Conservation (phyloP, 2,888 invertebrate species). For the Palloptera scutellata region DNA sequence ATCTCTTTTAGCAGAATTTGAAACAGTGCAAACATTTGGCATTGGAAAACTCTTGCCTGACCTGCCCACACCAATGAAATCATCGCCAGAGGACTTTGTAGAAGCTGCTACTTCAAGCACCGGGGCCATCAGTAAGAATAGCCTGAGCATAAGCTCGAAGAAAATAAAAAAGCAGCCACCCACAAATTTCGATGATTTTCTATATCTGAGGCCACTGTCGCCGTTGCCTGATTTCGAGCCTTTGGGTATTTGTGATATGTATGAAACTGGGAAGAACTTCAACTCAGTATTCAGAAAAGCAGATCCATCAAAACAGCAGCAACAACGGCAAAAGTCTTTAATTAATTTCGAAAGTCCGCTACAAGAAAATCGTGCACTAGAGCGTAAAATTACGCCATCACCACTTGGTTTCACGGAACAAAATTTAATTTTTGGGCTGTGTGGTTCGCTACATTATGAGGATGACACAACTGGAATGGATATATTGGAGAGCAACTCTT, state of each 20-base stretch:
- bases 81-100: conserved; percentile 10
- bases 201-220: conserved; percentile 48
- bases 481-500: conserved; percentile 12
- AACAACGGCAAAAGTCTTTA: conserved; percentile 49
- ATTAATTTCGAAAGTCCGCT: conserved; percentile 63
- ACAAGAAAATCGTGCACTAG: conserved; percentile 48
- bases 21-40: too few species aligned
- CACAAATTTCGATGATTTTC: conserved; percentile 48
- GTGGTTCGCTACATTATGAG: conserved; percentile 61
- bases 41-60: conserved; percentile 34
- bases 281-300: conserved; percentile 9
- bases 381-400: conserved; percentile 48
- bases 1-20: conserved; percentile 29
- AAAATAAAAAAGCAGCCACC: conserved; percentile 21
- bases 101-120: background rate
- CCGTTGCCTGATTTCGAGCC: conserved; percentile 54
- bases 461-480: conserved; percentile 33
- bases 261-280: background rate
- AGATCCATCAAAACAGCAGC: background rate
- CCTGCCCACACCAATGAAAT: conserved; percentile 33
- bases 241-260: conserved; percentile 42
- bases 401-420: conserved; percentile 54
- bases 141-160: background rate
- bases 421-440: conserved; percentile 60
- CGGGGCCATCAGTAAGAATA: too few species aligned